Evolutionary conservation across 2,888 invertebrate species (phyloP).

Genomic region (Branchellion lobata): DNA sequence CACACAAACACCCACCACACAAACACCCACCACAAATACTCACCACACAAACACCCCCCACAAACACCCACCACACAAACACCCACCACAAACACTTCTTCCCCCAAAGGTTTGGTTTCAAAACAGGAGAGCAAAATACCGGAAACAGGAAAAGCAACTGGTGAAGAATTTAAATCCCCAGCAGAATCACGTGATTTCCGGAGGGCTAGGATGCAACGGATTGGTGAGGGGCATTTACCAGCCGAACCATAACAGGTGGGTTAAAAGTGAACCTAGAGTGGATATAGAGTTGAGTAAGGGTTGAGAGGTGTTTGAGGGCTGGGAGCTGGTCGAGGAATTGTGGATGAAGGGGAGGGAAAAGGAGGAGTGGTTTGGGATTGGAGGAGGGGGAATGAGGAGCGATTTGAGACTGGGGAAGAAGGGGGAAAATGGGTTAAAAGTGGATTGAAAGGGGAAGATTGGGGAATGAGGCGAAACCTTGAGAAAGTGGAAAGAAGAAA

Average conservation of each 20-base stretch:
- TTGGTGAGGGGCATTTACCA: slow-evolving; percentile 58
- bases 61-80: not conserved
- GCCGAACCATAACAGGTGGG: slow-evolving; percentile 66
- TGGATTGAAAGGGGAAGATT: too few species aligned
- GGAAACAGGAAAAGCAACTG: slow-evolving; percentile 96
- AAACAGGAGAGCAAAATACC: slow-evolving; percentile 94
- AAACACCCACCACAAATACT: not conserved
- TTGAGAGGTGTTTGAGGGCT: not conserved
- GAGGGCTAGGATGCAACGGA: slow-evolving; percentile 24
- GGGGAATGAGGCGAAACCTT: too few species aligned
- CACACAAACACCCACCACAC: not conserved
- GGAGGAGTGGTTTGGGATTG: too few species aligned
- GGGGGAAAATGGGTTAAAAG: too few species aligned
- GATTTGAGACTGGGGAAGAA: too few species aligned
- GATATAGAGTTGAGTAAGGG: not conserved
- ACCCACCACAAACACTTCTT: not conserved
- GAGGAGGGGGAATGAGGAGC: too few species aligned
- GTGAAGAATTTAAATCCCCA: slow-evolving; percentile 82
- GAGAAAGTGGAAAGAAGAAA: too few species aligned
- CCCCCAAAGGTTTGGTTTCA: slow-evolving; percentile 91
- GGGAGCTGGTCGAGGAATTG: too few species aligned
- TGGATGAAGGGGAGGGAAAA: not conserved
- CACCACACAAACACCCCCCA: too few species aligned
- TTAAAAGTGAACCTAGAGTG: not conserved
- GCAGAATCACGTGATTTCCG: not conserved